Evolutionary conservation across 2,888 invertebrate genomes (phyloP).

Genomic region (Lobophora halterata): DNA sequence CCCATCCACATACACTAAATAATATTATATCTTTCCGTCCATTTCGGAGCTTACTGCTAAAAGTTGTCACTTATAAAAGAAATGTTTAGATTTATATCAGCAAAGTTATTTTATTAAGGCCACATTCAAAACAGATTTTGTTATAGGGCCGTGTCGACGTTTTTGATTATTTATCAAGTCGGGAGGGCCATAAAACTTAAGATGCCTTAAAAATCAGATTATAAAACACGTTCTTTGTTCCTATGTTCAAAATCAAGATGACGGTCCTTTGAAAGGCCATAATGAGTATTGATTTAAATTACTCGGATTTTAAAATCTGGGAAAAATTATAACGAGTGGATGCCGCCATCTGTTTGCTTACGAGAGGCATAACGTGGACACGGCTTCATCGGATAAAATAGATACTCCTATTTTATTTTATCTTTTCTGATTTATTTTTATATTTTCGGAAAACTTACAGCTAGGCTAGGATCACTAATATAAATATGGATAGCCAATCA

Average conservation of each 20-base stretch:
- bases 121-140: constrained; percentile 46
- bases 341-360: constrained; percentile 56
- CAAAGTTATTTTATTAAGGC: constrained; percentile 46
- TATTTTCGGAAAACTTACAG: no score
- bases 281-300: constrained; percentile 81
- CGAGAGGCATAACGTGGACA: constrained; percentile 48
- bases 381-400: constrained; percentile 19
- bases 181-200: constrained; percentile 67
- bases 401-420: no score
- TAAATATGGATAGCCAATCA: no score
- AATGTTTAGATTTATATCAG: constrained; percentile 42
- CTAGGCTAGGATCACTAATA: no score
- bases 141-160: constrained; percentile 53
- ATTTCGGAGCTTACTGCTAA: constrained; percentile 10
- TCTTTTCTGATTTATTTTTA: no score
- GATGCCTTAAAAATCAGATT: constrained; percentile 73
- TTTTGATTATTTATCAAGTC: constrained; percentile 67
- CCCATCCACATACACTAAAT: constrained; percentile 2
- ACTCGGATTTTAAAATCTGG: constrained; percentile 75
- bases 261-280: constrained; percentile 76
- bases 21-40: constrained; percentile 9
- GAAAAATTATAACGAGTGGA: constrained; percentile 76
- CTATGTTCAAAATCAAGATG: constrained; percentile 68
- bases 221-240: constrained; percentile 75
- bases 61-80: constrained; percentile 18